Evolutionary conservation across 2,797 vertebrate species (phyloP).

Genomic region (Simalia tracyae): DNA sequence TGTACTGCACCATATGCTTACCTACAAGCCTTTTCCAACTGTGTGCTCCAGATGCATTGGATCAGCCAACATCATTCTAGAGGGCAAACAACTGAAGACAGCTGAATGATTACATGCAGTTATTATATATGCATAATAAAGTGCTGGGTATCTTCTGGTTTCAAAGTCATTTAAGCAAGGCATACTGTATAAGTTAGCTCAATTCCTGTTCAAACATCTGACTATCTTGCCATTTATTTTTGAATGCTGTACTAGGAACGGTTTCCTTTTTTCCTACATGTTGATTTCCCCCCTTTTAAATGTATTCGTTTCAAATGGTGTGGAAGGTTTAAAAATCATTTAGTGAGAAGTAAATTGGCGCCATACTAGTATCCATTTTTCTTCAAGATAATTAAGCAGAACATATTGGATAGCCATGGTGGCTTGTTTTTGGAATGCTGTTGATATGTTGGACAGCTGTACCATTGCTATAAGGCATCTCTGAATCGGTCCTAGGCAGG

Average conservation of each 20-base stretch:
- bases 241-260: slow-evolving; percentile 54
- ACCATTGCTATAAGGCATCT: background rate
- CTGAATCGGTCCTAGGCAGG: background rate
- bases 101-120: background rate
- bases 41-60: background rate
- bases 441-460: background rate
- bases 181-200: slow-evolving; percentile 60
- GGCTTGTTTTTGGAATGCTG: background rate
- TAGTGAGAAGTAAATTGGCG: background rate
- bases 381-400: slow-evolving; percentile 9
- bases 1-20: background rate
- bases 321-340: background rate
- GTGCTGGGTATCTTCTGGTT: slow-evolving; percentile 48
- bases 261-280: slow-evolving; percentile 29
- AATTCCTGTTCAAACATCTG: slow-evolving; percentile 65
- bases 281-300: slow-evolving; percentile 37
- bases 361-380: slow-evolving; percentile 3
- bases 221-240: slow-evolving; percentile 61
- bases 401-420: background rate
- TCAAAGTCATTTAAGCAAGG: slow-evolving; percentile 55
- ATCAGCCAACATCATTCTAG: background rate
- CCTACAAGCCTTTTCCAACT: background rate
- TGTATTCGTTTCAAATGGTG: background rate
- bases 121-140: slow-evolving; percentile 2
- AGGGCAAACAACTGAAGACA: background rate